These are phyloP conservation scores for Cacatua alba DNA, from an alignment of 2,113 vertebrate genomes.

Conservation along the genomic window DNA sequence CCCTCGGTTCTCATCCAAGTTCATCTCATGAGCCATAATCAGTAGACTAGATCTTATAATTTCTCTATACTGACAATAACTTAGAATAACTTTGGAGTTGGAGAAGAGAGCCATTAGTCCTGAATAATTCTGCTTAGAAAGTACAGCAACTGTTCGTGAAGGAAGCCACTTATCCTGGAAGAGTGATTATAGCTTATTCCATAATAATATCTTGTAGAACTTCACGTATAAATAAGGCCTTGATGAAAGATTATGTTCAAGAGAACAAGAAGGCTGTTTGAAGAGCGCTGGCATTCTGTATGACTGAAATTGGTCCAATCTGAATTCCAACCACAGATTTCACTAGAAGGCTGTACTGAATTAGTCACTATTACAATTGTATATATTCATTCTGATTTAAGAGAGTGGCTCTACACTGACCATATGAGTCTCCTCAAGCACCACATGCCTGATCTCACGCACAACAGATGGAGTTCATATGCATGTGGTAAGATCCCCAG, in stretches of 20 bases:
- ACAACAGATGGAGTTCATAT: slow-evolving; percentile 16
- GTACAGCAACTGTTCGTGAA: slow-evolving; percentile 28
- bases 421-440: neutral
- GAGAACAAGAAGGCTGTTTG: slow-evolving; percentile 14
- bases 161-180: slow-evolving; percentile 21
- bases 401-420: neutral
- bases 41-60: neutral
- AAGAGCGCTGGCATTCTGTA: neutral
- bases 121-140: slow-evolving; percentile 16
- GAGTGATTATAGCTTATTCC: slow-evolving; percentile 33
- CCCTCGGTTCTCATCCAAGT: neutral
- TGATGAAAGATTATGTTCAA: slow-evolving; percentile 32
- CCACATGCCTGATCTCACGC: neutral
- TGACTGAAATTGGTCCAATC: neutral
- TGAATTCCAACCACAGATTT: slow-evolving; percentile 6
- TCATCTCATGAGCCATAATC: neutral
- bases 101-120: neutral
- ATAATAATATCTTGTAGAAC: slow-evolving; percentile 17
- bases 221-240: slow-evolving; percentile 9
- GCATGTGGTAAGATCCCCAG: neutral
- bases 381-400: slow-evolving; percentile 15
- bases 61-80: neutral
- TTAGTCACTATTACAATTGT: slow-evolving; percentile 7
- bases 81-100: neutral
- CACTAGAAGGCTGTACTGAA: neutral